A percentile compares a stretch with the other conserved stretches of the same genome.
These are phyloP conservation scores for Sebastolobus alascanus DNA, from an alignment of 2,797 vertebrate genomes.

Conservation along the genomic window DNA sequence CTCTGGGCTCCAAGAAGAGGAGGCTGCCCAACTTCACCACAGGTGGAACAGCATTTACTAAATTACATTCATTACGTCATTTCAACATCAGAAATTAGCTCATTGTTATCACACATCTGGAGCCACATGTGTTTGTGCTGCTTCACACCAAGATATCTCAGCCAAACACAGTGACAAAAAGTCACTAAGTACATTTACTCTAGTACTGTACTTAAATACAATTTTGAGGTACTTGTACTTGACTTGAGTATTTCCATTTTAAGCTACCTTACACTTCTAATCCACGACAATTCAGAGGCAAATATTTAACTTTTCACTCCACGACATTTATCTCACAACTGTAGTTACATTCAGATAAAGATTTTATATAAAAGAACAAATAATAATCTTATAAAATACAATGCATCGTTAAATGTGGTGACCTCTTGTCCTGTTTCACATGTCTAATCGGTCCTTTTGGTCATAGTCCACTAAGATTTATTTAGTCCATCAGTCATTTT, in stretches of 20 bases:
- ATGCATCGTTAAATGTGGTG: too few species aligned
- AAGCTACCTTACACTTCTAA: background rate
- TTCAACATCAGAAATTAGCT: background rate
- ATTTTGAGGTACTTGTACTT: background rate
- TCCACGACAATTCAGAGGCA: background rate
- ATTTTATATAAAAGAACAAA: background rate
- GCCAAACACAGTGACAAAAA: background rate
- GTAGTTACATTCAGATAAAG: background rate
- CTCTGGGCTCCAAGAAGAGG: slow-evolving; percentile 91
- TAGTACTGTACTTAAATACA: background rate
- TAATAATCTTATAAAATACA: background rate
- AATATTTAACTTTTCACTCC: background rate
- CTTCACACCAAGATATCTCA: background rate
- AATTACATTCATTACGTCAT: background rate
- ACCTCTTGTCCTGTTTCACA: too few species aligned
- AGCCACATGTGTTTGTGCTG: background rate
- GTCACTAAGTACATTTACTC: background rate
- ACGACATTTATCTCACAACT: background rate
- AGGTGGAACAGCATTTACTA: slow-evolving; percentile 71
- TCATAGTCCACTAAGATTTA: too few species aligned
- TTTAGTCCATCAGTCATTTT: too few species aligned
- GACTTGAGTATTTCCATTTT: background rate
- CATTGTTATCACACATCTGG: background rate
- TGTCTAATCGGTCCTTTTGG: too few species aligned
- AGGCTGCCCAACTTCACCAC: slow-evolving; percentile 92